These are phyloP conservation scores for Nannospalax galili DNA, from an alignment of 2,113 vertebrate species.

Conservation along the genomic window DNA sequence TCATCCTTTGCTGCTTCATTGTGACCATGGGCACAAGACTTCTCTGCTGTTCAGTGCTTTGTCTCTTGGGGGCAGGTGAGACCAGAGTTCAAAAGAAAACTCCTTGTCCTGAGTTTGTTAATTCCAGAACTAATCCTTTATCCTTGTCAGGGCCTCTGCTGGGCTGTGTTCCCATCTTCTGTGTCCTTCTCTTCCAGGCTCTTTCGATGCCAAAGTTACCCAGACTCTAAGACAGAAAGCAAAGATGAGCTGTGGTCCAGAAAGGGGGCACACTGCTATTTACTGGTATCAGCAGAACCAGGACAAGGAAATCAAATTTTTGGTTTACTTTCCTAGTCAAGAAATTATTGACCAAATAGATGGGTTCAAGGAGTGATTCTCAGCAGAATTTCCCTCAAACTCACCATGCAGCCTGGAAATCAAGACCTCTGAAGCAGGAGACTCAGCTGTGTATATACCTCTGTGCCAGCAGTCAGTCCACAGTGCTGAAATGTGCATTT, in stretches of 20 bases:
- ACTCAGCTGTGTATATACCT: background rate
- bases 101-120: background rate
- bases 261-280: background rate
- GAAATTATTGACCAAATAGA: background rate
- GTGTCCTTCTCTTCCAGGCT: background rate
- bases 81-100: background rate
- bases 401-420: conserved; percentile 31
- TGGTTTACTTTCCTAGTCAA: background rate
- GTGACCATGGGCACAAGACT: background rate
- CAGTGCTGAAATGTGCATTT: background rate
- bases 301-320: background rate
- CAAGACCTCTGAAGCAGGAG: background rate
- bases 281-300: conserved; percentile 41
- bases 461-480: conserved; percentile 2
- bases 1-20: background rate
- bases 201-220: background rate
- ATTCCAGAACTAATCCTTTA: background rate
- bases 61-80: conserved; percentile 20
- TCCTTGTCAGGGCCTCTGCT: background rate
- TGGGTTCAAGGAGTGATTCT: background rate
- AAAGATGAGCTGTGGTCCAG: background rate
- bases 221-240: conserved; percentile 41
- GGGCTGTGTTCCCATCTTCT: background rate
- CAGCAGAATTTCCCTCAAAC: rapidly evolving
- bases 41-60: background rate